Conservation (phyloP, 2,113 vertebrate species). For the Procapra przewalskii region DNA sequence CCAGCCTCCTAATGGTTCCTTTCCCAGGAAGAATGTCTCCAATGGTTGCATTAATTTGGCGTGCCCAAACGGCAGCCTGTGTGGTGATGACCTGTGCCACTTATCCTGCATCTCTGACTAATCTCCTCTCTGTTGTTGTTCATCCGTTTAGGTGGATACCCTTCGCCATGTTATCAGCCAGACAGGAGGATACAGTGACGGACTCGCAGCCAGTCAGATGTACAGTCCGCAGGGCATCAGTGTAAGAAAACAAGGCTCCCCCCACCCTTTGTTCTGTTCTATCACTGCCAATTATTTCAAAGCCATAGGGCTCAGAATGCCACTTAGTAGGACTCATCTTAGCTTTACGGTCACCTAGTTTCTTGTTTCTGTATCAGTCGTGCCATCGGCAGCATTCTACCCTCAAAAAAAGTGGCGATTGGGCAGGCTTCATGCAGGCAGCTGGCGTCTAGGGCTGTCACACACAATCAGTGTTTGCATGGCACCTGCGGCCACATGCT, state of each 20-base stretch:
- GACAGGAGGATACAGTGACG: constrained; percentile 99
- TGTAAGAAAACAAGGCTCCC: constrained; percentile 87
- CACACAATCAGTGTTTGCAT: constrained; percentile 82
- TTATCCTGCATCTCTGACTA: background rate
- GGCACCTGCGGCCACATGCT: constrained; percentile 89
- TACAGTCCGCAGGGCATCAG: constrained; percentile 99
- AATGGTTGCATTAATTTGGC: background rate
- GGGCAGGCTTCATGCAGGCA: constrained; percentile 81
- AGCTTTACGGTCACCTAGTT: constrained; percentile 87
- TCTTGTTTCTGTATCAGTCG: constrained; percentile 83
- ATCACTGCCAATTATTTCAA: constrained; percentile 91
- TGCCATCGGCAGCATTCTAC: constrained; percentile 82
- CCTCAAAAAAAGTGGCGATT: constrained; percentile 72
- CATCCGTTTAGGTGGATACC: constrained; percentile 96
- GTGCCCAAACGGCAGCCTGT: background rate
- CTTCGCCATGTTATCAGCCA: constrained; percentile 99
- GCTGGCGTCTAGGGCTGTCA: constrained; percentile 89
- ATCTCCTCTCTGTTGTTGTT: constrained; percentile 74
- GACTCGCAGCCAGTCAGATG: constrained; percentile 98
- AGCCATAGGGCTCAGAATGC: constrained; percentile 90
- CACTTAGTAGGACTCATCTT: constrained; percentile 90
- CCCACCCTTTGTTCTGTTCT: constrained; percentile 63
- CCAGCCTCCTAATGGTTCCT: background rate
- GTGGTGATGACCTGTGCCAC: background rate
- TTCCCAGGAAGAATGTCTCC: background rate